phyloP scores from a whole-genome alignment of 2,888 invertebrate genomes.

The Dryococelus australis region DNA sequence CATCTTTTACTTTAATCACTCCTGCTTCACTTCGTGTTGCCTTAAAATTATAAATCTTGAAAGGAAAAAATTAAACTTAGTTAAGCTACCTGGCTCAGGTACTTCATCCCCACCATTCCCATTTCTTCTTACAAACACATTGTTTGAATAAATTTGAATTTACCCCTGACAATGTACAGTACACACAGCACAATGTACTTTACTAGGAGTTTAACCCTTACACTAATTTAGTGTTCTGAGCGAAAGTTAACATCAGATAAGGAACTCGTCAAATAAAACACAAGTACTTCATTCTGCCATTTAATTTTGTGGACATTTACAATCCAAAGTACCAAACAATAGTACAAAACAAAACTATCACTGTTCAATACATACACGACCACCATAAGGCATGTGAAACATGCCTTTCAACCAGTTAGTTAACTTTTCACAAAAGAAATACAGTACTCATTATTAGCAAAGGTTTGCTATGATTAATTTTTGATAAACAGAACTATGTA shows the following conservation, averaged over 20 bases:
- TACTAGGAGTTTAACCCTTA: too few species aligned
- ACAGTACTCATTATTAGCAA: not conserved
- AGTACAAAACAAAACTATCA: conserved; percentile 46
- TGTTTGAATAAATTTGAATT: too few species aligned
- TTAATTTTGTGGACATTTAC: conserved; percentile 39
- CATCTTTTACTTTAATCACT: too few species aligned
- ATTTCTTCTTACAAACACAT: too few species aligned
- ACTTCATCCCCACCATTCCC: too few species aligned
- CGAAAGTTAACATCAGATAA: not conserved
- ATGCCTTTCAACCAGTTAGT: not conserved
- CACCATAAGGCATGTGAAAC: conserved; percentile 30
- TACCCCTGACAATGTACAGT: too few species aligned
- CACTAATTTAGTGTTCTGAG: not conserved
- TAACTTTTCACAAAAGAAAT: not conserved
- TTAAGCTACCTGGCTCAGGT: too few species aligned
- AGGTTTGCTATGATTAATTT: not conserved
- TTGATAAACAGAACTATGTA: conserved; percentile 30
- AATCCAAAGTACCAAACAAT: conserved; percentile 46
- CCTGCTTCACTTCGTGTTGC: too few species aligned
- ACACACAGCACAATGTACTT: too few species aligned
- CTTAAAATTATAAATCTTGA: too few species aligned
- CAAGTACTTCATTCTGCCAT: not conserved
- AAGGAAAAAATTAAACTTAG: too few species aligned
- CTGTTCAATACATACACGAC: conserved; percentile 38
- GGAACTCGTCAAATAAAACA: not conserved